These are phyloP conservation scores for Montipora sp. DNA, from an alignment of 64 coral and sea anemone species.

Conservation along the genomic window DNA sequence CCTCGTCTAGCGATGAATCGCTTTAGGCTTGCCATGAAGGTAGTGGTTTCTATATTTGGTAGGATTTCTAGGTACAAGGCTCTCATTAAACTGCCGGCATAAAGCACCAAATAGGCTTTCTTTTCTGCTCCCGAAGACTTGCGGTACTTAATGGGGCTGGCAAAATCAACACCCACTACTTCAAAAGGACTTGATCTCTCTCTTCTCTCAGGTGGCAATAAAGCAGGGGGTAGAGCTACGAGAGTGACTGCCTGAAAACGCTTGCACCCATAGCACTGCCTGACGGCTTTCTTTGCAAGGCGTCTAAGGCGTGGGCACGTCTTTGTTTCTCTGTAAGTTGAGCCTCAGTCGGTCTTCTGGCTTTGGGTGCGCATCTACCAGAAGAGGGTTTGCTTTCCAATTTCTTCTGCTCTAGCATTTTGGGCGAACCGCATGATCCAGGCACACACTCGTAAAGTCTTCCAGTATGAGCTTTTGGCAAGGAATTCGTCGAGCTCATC, in stretches of 20 bases:
- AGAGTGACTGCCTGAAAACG: too few species aligned
- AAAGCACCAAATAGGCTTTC: constrained; percentile 38
- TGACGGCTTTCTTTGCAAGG: background rate
- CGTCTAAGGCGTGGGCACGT: constrained; percentile 11
- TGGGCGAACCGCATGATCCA: constrained; percentile 21
- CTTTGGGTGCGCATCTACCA: constrained; percentile 48
- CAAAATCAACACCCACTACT: too few species aligned
- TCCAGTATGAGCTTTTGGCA: constrained; percentile 14
- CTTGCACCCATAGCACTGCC: too few species aligned
- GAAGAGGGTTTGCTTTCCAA: constrained; percentile 26
- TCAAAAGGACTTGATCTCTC: too few species aligned
- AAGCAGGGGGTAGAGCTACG: too few species aligned
- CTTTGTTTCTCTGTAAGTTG: constrained; percentile 46
- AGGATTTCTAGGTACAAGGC: too few species aligned
- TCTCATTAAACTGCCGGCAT: too few species aligned
- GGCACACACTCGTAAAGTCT: constrained; percentile 10
- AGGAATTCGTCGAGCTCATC: constrained; percentile 15
- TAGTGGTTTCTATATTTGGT: constrained; percentile 30
- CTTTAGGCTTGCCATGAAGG: constrained; percentile 31
- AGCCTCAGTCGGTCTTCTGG: constrained; percentile 32
- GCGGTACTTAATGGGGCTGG: too few species aligned
- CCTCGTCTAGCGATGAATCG: constrained; percentile 15
- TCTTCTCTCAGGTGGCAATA: too few species aligned
- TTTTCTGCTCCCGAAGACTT: background rate
- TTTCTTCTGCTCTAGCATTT: constrained; percentile 62